A percentile compares a stretch with the other conserved stretches of the same genome.
Evolutionary conservation across 2,113 vertebrate species (phyloP).

Genomic region (Lophura nycthemera): DNA sequence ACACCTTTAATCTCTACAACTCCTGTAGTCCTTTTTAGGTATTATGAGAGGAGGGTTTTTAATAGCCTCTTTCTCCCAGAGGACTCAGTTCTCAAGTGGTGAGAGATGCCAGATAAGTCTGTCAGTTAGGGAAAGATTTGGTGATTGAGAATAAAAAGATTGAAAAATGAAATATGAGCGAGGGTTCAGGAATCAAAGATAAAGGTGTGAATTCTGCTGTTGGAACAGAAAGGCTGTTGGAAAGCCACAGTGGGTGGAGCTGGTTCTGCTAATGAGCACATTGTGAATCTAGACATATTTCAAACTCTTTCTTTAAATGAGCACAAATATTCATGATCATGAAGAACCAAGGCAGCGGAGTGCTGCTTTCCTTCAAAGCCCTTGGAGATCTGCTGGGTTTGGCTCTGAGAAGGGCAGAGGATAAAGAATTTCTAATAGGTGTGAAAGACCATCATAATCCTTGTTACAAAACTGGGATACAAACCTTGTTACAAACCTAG

Average conservation of each 20-base stretch:
- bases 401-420: background rate
- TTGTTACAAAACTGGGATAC: background rate
- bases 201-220: background rate
- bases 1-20: background rate
- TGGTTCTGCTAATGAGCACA: background rate
- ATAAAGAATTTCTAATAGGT: background rate
- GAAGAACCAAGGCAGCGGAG: background rate
- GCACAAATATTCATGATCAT: background rate
- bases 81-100: background rate
- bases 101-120: background rate
- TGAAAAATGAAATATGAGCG: background rate
- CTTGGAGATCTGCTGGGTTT: background rate
- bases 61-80: background rate
- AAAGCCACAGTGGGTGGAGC: background rate
- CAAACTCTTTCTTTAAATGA: constrained; percentile 17
- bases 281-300: background rate
- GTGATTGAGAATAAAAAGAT: background rate
- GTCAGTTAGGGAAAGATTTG: background rate
- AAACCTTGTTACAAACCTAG: no score
- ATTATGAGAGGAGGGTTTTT: background rate
- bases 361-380: background rate
- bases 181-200: background rate
- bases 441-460: background rate
- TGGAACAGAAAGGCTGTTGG: background rate
- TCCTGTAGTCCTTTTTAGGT: background rate